These are phyloP conservation scores for Drosophila persimilis DNA, from an alignment of 1,140 invertebrate species.

Conservation along the genomic window DNA sequence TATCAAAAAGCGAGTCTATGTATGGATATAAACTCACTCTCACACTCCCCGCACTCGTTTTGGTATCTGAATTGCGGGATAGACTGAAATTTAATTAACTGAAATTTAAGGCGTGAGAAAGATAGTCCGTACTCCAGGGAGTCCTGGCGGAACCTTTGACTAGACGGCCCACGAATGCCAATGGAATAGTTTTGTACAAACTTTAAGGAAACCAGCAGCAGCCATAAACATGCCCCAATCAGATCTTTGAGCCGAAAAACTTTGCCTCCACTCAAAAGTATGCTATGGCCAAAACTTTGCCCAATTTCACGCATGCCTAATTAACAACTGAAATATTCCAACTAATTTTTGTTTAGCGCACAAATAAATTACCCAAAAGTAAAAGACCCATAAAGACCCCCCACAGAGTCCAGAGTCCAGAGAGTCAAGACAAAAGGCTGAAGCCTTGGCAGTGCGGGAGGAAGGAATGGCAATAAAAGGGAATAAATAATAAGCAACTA, in stretches of 20 bases:
- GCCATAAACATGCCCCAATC: conserved; percentile 17
- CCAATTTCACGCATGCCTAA: conserved; percentile 77
- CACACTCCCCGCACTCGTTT: not conserved
- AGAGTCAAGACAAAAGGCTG: conserved; percentile 10
- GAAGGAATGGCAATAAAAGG: conserved; percentile 51
- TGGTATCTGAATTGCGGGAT: conserved; percentile 67
- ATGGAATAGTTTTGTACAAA: conserved; percentile 28
- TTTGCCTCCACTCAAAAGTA: conserved; percentile 32
- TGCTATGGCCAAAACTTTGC: conserved; percentile 38
- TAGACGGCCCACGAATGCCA: not conserved
- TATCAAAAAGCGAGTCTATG: conserved; percentile 61
- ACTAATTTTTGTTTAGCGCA: conserved; percentile 67
- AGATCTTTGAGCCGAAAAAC: conserved; percentile 2
- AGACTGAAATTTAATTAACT: conserved; percentile 78
- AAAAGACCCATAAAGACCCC: conserved; percentile 48
- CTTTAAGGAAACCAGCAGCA: conserved; percentile 3
- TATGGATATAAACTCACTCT: conserved; percentile 56
- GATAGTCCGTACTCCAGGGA: conserved; percentile 6
- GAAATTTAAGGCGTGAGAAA: conserved; percentile 63
- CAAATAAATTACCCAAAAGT: conserved; percentile 66
- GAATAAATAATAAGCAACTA: conserved; percentile 80
- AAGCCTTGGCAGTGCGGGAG: not conserved
- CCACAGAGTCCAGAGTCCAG: no score
- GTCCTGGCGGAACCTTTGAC: not conserved
- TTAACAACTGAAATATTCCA: conserved; percentile 76